Base-by-base conservation (phyloP, 2,888 invertebrate species). In the Eupeodes latifasciatus region DNA sequence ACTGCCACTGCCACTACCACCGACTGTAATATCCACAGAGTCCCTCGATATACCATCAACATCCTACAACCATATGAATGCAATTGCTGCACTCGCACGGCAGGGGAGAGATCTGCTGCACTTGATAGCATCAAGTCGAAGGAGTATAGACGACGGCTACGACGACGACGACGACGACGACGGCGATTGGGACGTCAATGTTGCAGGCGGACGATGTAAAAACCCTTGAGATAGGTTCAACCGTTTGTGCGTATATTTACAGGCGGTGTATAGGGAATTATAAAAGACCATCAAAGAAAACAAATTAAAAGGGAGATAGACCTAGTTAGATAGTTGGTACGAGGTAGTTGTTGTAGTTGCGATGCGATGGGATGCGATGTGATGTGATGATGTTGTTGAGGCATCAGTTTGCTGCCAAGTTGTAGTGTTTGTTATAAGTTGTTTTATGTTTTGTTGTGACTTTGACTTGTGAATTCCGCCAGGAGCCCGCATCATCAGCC, bases 191-290 rank as follows among this genome's bases (percentile, higher is more conserved):
- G 40, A 14, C n/a, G n/a, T 27, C 44, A 44, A 47, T 36, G 9
- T 55, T 44, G 66, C 47, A 55, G 57, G 27, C 51, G 59, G 77
- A 71, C 71, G 80, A 81, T 74, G 55, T 67, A 74, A 85, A 88
- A 85, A 88, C 88, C 85, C 88, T 88, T 88, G 88, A 88, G 88
- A 88, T 88, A 88, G 88, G 81, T 85, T 88, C 88, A 78, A 78
- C 77, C 88, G 85, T 81, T 88, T 76, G 49, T 62, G 47, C 57
- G 72, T 72, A 72, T 12, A 62, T n/a, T n/a, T 51, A 40, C 51
- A 49, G 27, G 16, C 75, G 36, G 7, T 27, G 27, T 27, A 10
- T 19, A 16, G 57, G 53, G 40, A 40, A 5, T 40, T 40, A 40
- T 9, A 9, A 40, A 53, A 10, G 9, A 16, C 44, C 19, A 16